Base-by-base conservation (phyloP, 2,113 vertebrate genomes). In the Tautogolabrus adspersus region DNA sequence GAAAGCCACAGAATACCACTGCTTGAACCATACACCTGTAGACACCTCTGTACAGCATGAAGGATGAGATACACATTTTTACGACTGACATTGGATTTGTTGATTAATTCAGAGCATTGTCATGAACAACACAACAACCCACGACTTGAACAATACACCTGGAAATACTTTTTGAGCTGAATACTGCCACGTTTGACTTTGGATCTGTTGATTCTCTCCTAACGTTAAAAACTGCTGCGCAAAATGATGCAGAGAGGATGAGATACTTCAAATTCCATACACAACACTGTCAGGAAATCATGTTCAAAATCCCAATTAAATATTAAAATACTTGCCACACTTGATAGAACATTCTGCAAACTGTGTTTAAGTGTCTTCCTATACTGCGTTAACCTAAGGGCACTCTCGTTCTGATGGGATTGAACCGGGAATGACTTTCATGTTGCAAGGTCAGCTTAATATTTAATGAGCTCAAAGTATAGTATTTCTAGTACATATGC, bases 381-480 rank as follows among this genome's bases (percentile, higher is more conserved):
- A 26, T 46, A 58, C 9, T 21, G 49, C 11, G 11, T 58, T 13
- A 22, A 42, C 6, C 2, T 8, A 13, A 56, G 23, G 60, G 8
- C 49, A 23, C 46, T 47, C 21, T 21, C 40, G n/a, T 37, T 61
- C 21, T 47, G 34, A 68, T n/a, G 16, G 72, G 23, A 83, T 1
- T 72, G 59, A 71, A 77, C 38, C 15, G 11, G 11, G 37, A 55
- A 42, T 60, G 72, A 72, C 54, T 72, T 79, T 61, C 10, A 0
- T 23, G 64, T 70, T 72, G 37, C 57, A n/a, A 72, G 67, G 64
- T 77, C 56, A 42, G 42, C 23, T 91, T 44, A 85, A 89, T 89
- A 83, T 77, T 89, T 87, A 56, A 85, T 87, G 34, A 83, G 44
- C 47, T 58, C 5, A 68, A 77, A 66, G 63, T 77, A 57, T 74